Evolutionary conservation across 2,113 vertebrate species (phyloP), one percentile per base, ranked within the genome.

Genomic region (Halichoerus grypus): DNA sequence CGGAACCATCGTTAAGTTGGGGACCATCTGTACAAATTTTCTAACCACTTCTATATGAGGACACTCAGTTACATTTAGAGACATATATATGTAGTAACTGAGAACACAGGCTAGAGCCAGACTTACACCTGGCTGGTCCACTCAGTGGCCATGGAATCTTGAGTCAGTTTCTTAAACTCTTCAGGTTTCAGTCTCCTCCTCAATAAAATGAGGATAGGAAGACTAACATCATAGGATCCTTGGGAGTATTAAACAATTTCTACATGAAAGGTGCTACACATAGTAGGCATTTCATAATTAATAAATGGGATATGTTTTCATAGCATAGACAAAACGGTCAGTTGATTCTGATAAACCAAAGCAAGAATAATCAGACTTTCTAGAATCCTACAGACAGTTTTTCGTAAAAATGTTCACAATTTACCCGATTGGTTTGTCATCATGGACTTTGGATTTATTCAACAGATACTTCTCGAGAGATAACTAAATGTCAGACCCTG

Each of bases 331-430:
- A 49, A 88, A 84, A 53, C 18, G 1, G 4, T 69, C 51, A 51
- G 53, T 51, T 84, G 42, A 57, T 79, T 84, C 88, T 84, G 22
- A 80, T 83, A 74, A 59, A 14, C 55, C 12, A 69, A 14, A 39
- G 87, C 42, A 87, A 92, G 80, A 74, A 83, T 80, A 18, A 63
- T 53, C 67, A 87, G 42, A 63, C 79, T 90, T 92, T 92, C 53
- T 87, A 65, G 74, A 85, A 21, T 88, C 1, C 2, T 88, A 71
- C 10, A 71, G 4, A 61, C 11, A 12, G 16, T 11, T 46, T 83
- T 96, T 76, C 63, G 49, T 42, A 57, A 81, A 95, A 51, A 5
- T 15, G 1, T 86, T 71, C 46, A 96, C 55, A 81, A 28, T 77
- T 36, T 76, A 91, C 6, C 16, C 4, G 26, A 22, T 10, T 57